Evolutionary conservation across 2,113 vertebrate species (phyloP).

Genomic region (human): DNA sequence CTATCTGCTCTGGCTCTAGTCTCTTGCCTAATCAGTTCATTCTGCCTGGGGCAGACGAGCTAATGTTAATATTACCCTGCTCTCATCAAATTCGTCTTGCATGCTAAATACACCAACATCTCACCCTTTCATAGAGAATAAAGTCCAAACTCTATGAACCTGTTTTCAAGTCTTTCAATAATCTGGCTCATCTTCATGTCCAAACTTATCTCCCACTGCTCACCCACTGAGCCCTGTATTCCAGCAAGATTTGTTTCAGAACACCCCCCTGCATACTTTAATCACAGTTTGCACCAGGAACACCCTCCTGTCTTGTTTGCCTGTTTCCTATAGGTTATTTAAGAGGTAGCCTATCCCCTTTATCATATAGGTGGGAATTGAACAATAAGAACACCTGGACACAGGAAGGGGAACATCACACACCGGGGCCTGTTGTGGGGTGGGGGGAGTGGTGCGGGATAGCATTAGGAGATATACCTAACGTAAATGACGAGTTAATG

Average conservation of each 20-base stretch:
- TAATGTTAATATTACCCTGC: background rate
- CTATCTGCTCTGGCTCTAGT: background rate
- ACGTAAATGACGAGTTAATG: too few species aligned
- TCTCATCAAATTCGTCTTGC: background rate
- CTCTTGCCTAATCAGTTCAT: background rate
- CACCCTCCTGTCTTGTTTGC: background rate
- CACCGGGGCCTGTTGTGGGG: too few species aligned
- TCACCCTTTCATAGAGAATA: background rate
- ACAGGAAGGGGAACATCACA: too few species aligned
- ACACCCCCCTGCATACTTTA: too few species aligned
- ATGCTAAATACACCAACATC: background rate
- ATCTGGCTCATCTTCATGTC: background rate
- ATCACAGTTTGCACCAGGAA: too few species aligned
- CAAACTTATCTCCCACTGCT: background rate
- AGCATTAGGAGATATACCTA: too few species aligned
- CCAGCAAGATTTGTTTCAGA: background rate
- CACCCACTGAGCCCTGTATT: background rate
- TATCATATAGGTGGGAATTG: too few species aligned
- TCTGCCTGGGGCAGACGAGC: background rate
- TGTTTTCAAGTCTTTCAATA: background rate
- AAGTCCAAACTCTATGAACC: background rate
- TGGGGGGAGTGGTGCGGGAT: too few species aligned
- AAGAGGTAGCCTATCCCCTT: background rate
- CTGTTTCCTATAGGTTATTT: background rate
- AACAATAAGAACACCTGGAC: too few species aligned